These are phyloP conservation scores for Spea hammondii DNA, from an alignment of 2,797 vertebrate genomes.

Conservation along the genomic window DNA sequence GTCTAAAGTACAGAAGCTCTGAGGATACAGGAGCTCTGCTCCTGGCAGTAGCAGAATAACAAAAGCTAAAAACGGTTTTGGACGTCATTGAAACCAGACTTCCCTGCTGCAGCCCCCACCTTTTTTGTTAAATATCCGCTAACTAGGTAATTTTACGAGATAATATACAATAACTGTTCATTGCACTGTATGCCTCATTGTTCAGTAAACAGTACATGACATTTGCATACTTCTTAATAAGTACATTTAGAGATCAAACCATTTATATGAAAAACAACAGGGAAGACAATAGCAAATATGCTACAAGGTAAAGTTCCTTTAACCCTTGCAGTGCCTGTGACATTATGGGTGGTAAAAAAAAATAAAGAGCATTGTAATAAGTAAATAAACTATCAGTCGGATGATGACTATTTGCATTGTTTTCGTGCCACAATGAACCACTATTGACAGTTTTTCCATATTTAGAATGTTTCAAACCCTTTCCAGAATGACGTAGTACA, in stretches of 20 bases:
- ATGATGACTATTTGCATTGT: slow-evolving; percentile 5
- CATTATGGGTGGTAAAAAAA: neutral
- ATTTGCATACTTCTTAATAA: neutral
- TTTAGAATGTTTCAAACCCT: neutral
- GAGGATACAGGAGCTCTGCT: no score
- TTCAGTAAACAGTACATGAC: neutral
- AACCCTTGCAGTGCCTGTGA: neutral
- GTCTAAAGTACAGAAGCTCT: no score
- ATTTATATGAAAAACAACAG: neutral
- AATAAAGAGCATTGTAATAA: neutral
- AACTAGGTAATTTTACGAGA: neutral
- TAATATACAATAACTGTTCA: neutral
- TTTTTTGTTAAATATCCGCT: neutral
- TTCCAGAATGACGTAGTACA: neutral
- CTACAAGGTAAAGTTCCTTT: neutral
- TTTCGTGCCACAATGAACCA: slow-evolving; percentile 25
- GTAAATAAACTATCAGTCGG: neutral
- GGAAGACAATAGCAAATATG: neutral
- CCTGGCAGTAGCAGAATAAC: no score
- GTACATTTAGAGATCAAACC: neutral
- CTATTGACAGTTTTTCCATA: neutral
- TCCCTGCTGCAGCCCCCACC: neutral
- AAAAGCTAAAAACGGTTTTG: neutral
- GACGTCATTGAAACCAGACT: neutral
- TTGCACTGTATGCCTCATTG: neutral